A percentile compares a stretch with the other conserved stretches of the same genome.
These are phyloP conservation scores for Hedya salicella DNA, from an alignment of 2,888 invertebrate genomes.

Conservation along the genomic window DNA sequence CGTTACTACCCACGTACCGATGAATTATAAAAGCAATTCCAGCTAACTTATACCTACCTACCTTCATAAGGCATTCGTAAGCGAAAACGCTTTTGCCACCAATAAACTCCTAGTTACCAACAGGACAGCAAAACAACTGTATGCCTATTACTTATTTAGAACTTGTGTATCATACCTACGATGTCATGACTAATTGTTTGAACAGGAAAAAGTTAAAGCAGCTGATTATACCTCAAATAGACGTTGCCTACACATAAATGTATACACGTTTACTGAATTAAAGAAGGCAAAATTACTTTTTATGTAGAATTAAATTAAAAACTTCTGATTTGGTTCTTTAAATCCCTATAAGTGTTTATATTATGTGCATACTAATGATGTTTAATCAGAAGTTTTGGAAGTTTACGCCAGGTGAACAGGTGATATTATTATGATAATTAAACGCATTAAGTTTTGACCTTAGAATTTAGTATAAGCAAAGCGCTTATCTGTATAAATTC, in stretches of 20 bases:
- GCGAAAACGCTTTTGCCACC: slow-evolving; percentile 9
- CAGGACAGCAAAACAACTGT: slow-evolving; percentile 4
- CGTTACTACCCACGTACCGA: slow-evolving; percentile 54
- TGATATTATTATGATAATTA: slow-evolving; percentile 37
- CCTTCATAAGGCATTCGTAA: background rate
- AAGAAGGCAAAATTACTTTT: background rate
- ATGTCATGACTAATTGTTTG: slow-evolving; percentile 55
- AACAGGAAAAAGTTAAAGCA: slow-evolving; percentile 55
- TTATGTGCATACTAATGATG: slow-evolving; percentile 38
- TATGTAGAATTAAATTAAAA: background rate
- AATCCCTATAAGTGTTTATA: slow-evolving; percentile 9
- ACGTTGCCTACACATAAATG: background rate
- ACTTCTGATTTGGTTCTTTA: slow-evolving; percentile 24
- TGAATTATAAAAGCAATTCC: slow-evolving; percentile 51
- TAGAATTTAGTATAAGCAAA: slow-evolving; percentile 46
- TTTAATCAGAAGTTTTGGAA: slow-evolving; percentile 38
- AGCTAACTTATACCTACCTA: slow-evolving; percentile 8
- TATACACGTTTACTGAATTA: background rate
- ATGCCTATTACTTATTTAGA: slow-evolving; percentile 38
- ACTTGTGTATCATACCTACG: slow-evolving; percentile 50
- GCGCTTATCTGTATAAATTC: slow-evolving; percentile 48
- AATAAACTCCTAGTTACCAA: slow-evolving; percentile 4
- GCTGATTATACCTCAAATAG: slow-evolving; percentile 28
- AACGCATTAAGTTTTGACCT: slow-evolving; percentile 45
- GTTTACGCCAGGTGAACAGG: slow-evolving; percentile 40